Percentiles rank a stretch among this genome's conserved stretches.
Evolutionary conservation across 2,797 vertebrate genomes (phyloP).

Genomic region (Gambelia wislizenii): DNA sequence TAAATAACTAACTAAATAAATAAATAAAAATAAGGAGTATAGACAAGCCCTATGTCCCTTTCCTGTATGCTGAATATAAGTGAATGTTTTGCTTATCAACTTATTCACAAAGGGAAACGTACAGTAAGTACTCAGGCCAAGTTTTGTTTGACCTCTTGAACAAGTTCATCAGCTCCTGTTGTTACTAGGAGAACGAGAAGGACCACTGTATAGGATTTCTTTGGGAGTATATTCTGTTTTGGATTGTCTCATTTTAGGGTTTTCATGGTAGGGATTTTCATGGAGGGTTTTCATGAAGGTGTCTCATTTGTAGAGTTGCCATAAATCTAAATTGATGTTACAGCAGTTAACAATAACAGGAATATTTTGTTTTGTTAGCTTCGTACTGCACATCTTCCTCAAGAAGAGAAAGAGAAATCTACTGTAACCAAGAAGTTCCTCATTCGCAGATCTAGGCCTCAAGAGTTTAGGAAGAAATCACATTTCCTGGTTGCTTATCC

Average conservation of each 20-base stretch:
- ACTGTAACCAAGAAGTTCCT: constrained; percentile 64
- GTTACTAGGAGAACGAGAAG: constrained; percentile 30
- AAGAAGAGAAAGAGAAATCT: constrained; percentile 61
- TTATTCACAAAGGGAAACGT: background rate
- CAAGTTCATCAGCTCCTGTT: background rate
- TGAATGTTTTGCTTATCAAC: background rate
- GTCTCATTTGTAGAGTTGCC: no score
- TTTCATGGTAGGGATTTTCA: no score
- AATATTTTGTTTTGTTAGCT: constrained; percentile 75
- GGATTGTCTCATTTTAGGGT: background rate
- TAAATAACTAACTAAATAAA: no score
- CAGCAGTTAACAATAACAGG: no score
- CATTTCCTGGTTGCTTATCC: constrained; percentile 70
- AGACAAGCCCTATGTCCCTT: no score
- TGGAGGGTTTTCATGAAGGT: no score
- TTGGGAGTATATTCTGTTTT: constrained; percentile 53
- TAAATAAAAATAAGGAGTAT: no score
- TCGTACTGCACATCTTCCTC: constrained; percentile 68
- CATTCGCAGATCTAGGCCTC: constrained; percentile 72
- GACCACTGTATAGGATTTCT: constrained; percentile 8
- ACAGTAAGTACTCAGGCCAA: accelerated
- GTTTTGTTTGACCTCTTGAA: background rate
- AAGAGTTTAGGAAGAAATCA: constrained; percentile 54
- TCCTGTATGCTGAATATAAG: background rate
- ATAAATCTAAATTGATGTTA: no score